Conservation (phyloP, 2,888 invertebrate genomes). For the Parascotia fuliginaria region DNA sequence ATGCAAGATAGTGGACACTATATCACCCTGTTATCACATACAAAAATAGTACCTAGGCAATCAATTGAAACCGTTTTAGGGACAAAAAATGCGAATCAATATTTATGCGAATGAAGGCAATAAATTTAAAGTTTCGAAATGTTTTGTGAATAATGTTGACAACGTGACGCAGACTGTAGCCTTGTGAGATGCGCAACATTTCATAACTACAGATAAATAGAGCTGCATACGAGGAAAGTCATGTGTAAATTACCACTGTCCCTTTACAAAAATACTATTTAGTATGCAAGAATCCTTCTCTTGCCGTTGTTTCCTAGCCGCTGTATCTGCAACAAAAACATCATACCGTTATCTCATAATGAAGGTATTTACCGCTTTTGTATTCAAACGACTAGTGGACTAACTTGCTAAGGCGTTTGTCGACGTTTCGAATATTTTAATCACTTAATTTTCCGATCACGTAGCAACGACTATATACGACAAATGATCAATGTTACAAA, state of each 20-base stretch:
- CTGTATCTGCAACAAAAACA: constrained; percentile 22
- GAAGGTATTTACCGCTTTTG: constrained; percentile 9
- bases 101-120: constrained; percentile 60
- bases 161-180: constrained; percentile 74
- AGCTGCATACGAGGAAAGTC: constrained; percentile 27
- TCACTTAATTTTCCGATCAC: constrained; percentile 23
- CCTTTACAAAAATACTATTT: constrained; percentile 16
- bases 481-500: constrained; percentile 22
- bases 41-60: not conserved
- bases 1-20: no score
- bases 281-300: constrained; percentile 35
- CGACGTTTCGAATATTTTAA: constrained; percentile 6
- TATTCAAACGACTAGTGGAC: constrained; percentile 15
- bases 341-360: constrained; percentile 23
- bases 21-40: not conserved
- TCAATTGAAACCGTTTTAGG: constrained; percentile 31
- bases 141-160: constrained; percentile 71
- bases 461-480: no score
- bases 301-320: constrained; percentile 20
- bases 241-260: constrained; percentile 12
- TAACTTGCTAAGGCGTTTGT: constrained; percentile 19
- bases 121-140: constrained; percentile 72
- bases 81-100: constrained; percentile 65
- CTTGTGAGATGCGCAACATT: constrained; percentile 75
- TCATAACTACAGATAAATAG: constrained; percentile 52